Base-by-base conservation (phyloP, 1,140 invertebrate genomes). In the Centruroides vittatus region DNA sequence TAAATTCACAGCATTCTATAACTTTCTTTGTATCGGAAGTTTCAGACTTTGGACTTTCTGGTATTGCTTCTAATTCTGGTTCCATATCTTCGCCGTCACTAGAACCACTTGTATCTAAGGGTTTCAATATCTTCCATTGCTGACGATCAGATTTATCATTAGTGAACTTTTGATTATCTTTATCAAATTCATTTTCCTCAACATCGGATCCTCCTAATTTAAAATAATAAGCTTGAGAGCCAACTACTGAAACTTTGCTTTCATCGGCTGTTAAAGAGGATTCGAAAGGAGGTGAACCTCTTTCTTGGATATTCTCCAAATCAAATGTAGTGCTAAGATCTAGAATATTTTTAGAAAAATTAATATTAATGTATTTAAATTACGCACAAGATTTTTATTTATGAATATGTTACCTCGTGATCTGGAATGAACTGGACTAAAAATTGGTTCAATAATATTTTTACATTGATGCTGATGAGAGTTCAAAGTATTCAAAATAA, bases 401-500 rank as follows among this genome's bases (percentile, higher is more conserved):
- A 23, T 23, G 23, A 23, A 23, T 23, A 2, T 23, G 54, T 65
- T 58, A 87, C 85, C 85, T 77, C 86, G 80, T 1, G 86, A 85
- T 68, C 85, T 77, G 5, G 80, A 80, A 1, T 82, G 77, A 41
- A 80, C 76, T 47, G 77, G 82, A 41, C 80, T 81, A 79, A 48
- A 88, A 79, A 61, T 84, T 84, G 64, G 62, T 53, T 86, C 83
- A 47, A 87, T 85, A 59, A 89, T 84, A 62, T 86, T 79, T 66
- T 84, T 82, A 71, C 89, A 93, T 53, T 84, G 82, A 79, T 91
- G 91, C 72, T 90, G 86, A 70, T 97, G 92, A 23, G 86, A 82
- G 69, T 95, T 87, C 54, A 98, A 72, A 0, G 93, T 96, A 72
- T 94, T 93, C 55, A 98, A 79, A n/a, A 97, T 86, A 67, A 97